Conservation (phyloP, 2,888 invertebrate genomes). For the Pyrgus malvae region DNA sequence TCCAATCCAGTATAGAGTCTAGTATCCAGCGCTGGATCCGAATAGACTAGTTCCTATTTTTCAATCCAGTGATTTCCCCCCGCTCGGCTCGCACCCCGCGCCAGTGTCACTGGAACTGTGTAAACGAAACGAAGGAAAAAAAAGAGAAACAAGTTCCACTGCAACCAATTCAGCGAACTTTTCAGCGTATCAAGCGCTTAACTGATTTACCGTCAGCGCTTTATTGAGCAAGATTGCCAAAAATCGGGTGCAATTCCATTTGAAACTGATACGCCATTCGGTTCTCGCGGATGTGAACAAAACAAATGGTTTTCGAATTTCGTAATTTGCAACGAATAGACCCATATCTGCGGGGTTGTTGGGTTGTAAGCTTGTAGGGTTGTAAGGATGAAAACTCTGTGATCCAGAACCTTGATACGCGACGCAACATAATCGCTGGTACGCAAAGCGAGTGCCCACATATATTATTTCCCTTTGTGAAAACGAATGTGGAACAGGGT, state of each 20-base stretch:
- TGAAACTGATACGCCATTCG: slow-evolving; percentile 23
- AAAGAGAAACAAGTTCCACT: too few species aligned
- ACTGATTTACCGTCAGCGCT: not conserved
- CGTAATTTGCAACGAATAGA: slow-evolving; percentile 36
- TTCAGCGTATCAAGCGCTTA: not conserved
- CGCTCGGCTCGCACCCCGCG: too few species aligned
- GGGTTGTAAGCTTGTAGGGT: not conserved
- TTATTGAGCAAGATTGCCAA: slow-evolving; percentile 2
- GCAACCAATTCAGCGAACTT: not conserved
- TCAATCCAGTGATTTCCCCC: too few species aligned
- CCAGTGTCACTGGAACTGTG: too few species aligned
- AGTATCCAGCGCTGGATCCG: too few species aligned
- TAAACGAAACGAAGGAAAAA: too few species aligned
- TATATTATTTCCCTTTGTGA: slow-evolving; percentile 61
- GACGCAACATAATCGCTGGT: slow-evolving; percentile 42
- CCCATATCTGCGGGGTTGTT: slow-evolving; percentile 30
- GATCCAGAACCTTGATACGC: slow-evolving; percentile 40
- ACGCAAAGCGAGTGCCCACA: slow-evolving; percentile 45
- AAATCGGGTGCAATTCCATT: slow-evolving; percentile 24
- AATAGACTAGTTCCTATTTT: too few species aligned
- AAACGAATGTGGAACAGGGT: slow-evolving; percentile 52
- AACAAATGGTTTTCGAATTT: slow-evolving; percentile 38
- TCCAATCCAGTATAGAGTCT: too few species aligned
- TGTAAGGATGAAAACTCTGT: slow-evolving; percentile 35
- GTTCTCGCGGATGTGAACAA: slow-evolving; percentile 30